Conservation (phyloP, 2,888 invertebrate species). For the Cosmia trapezina region DNA sequence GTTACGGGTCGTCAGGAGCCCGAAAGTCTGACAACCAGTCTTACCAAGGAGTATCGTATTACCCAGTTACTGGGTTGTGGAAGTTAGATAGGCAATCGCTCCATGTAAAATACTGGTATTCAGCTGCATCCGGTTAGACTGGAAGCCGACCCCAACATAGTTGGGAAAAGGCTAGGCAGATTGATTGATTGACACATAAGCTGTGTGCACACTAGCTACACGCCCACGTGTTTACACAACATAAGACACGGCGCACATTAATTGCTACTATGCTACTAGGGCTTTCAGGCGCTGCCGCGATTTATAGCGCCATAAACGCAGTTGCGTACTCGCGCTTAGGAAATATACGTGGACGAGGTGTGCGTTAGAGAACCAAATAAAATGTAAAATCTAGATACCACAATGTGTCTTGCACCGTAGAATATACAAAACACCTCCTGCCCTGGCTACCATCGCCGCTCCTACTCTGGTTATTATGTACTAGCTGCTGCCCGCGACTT, state of each 20-base stretch:
- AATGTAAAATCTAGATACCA: neutral
- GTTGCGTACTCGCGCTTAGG: constrained; percentile 44
- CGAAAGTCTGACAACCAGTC: too few relatives aligned
- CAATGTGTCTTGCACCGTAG: too few relatives aligned
- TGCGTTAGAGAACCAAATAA: constrained; percentile 16
- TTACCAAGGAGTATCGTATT: too few relatives aligned
- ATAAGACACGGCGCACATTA: constrained; percentile 38
- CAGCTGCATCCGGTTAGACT: too few relatives aligned
- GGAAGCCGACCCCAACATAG: too few relatives aligned
- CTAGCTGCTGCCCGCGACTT: too few relatives aligned
- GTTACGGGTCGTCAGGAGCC: too few relatives aligned
- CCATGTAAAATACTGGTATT: too few relatives aligned
- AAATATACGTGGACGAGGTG: constrained; percentile 21
- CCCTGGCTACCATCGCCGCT: neutral
- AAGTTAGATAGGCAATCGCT: too few relatives aligned
- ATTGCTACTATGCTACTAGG: constrained; percentile 29
- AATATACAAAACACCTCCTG: neutral
- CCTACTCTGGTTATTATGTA: neutral
- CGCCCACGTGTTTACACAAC: constrained; percentile 37
- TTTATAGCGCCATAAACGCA: constrained; percentile 51
- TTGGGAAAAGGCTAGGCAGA: too few relatives aligned
- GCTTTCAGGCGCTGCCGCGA: constrained; percentile 46
- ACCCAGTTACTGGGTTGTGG: too few relatives aligned
- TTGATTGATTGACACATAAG: too few relatives aligned
- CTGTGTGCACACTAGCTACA: constrained; percentile 18